Evolutionary conservation across 2,113 vertebrate genomes (phyloP).

Genomic region (Amblyornis subalaris): DNA sequence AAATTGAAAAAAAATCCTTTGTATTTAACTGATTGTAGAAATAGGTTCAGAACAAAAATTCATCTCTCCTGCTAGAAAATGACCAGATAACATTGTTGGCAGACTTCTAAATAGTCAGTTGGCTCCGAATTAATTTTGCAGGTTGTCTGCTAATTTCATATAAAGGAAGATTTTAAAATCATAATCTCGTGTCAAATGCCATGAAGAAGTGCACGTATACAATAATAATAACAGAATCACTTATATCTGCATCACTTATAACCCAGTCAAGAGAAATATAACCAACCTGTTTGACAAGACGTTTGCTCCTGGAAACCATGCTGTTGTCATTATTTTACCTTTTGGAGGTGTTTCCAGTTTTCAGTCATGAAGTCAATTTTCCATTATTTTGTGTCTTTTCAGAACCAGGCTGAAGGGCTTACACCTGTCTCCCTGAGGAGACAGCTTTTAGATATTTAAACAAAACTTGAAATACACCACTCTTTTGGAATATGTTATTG

Average conservation of each 20-base stretch:
- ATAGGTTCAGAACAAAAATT: neutral
- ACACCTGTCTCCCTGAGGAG: neutral
- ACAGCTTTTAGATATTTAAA: neutral
- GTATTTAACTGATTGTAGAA: neutral
- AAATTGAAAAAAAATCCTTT: neutral
- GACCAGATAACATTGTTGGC: fast-evolving
- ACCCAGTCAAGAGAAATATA: neutral
- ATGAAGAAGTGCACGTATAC: neutral
- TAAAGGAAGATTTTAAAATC: neutral
- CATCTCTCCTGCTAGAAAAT: neutral
- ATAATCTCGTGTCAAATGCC: neutral
- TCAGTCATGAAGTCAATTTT: neutral
- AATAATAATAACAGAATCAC: neutral
- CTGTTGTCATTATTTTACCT: neutral
- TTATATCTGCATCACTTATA: neutral
- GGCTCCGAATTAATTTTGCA: neutral
- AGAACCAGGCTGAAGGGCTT: neutral
- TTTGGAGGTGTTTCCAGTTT: neutral
- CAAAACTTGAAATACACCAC: neutral
- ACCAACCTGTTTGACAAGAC: neutral
- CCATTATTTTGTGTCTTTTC: neutral
- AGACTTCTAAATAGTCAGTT: neutral
- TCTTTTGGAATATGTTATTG: neutral
- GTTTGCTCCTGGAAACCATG: neutral
- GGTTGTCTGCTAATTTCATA: neutral